Percentiles rank a stretch among this genome's conserved stretches.
Conservation (phyloP, 2,113 vertebrate genomes). For the Camelus dromedarius region DNA sequence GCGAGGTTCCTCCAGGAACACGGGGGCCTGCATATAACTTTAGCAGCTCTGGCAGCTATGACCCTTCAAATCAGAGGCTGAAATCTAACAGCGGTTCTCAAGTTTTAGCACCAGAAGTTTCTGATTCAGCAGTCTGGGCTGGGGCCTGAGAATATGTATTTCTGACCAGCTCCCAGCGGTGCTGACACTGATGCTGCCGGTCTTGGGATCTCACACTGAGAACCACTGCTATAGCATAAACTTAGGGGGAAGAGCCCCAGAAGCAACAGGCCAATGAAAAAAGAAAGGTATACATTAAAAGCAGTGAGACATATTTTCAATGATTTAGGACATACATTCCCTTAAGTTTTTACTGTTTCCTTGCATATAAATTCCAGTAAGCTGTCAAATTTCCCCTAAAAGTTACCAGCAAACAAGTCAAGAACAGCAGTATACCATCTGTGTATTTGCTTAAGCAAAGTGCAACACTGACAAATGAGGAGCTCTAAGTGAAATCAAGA, state of each 20-base stretch:
- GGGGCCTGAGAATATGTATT: neutral
- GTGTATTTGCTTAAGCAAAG: constrained; percentile 28
- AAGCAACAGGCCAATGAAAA: neutral
- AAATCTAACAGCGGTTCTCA: neutral
- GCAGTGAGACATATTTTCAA: neutral
- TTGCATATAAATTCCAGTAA: neutral
- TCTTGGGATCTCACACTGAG: neutral
- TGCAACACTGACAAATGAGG: neutral
- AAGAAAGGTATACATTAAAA: neutral
- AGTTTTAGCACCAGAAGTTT: neutral
- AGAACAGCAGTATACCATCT: constrained; percentile 8
- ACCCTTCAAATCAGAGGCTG: neutral
- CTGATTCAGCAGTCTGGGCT: neutral
- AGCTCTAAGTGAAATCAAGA: neutral
- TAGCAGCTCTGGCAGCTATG: neutral
- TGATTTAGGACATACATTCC: neutral
- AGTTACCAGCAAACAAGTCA: constrained; percentile 5
- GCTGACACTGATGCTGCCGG: neutral
- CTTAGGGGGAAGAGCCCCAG: neutral
- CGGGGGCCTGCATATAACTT: no score
- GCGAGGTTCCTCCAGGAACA: neutral
- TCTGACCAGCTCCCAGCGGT: neutral
- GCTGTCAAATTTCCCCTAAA: neutral
- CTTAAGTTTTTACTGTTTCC: constrained; percentile 20
- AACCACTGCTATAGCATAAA: neutral